Evolutionary conservation across 1,140 invertebrate species (phyloP).

Genomic region (Diploscapter pachys): DNA sequence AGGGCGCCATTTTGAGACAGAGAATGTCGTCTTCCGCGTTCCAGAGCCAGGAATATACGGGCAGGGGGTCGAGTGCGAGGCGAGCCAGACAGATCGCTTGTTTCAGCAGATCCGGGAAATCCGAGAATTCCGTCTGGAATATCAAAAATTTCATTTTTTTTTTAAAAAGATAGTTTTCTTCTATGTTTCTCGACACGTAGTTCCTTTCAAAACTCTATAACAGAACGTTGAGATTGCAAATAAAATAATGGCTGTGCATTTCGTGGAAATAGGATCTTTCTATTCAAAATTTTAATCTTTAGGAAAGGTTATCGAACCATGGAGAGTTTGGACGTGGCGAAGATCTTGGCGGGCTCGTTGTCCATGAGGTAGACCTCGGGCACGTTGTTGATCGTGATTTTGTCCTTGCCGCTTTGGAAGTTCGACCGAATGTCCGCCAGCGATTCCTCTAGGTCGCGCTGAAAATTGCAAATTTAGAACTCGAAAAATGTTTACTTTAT

Average conservation of each 20-base stretch:
- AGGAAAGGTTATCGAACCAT: not conserved
- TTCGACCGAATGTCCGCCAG: slow-evolving; percentile 33
- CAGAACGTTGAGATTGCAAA: slow-evolving; percentile 13
- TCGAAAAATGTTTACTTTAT: too few relatives aligned
- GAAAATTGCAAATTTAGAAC: slow-evolving; percentile 3
- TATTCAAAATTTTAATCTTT: too few relatives aligned
- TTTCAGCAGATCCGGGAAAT: slow-evolving; percentile 50
- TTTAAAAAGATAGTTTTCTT: not conserved
- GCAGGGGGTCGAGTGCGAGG: slow-evolving; percentile 82
- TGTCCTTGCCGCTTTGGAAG: too few relatives aligned
- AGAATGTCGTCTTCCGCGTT: slow-evolving; percentile 91
- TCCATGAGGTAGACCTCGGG: slow-evolving; percentile 44
- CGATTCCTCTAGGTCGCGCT: slow-evolving; percentile 37
- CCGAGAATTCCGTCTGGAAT: slow-evolving; percentile 50
- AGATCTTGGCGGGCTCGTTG: slow-evolving; percentile 36
- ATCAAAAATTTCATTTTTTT: slow-evolving; percentile 26
- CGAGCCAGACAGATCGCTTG: slow-evolving; percentile 80
- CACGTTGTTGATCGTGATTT: slow-evolving; percentile 13
- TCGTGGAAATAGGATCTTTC: too few relatives aligned
- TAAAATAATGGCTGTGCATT: slow-evolving; percentile 6
- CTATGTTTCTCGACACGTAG: not conserved
- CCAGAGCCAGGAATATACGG: slow-evolving; percentile 92
- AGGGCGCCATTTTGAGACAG: slow-evolving; percentile 82
- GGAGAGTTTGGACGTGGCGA: slow-evolving; percentile 19
- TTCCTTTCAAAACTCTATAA: not conserved